These are phyloP conservation scores for Borostomias antarcticus DNA, from an alignment of 2,797 vertebrate genomes.

Conservation along the genomic window DNA sequence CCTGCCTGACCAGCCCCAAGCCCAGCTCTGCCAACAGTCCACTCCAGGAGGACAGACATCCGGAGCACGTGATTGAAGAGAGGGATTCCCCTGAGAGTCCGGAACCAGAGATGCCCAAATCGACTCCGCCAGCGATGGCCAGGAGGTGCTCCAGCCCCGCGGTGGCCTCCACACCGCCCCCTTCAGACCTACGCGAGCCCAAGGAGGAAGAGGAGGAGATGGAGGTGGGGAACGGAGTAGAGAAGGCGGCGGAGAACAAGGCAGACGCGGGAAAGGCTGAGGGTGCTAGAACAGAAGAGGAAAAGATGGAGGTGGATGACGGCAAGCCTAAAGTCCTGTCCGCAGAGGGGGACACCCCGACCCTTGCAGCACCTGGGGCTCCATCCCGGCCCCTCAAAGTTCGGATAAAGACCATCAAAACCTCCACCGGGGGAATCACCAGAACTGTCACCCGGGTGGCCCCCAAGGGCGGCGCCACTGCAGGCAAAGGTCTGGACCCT, in stretches of 20 bases:
- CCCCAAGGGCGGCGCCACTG: constrained; percentile 65
- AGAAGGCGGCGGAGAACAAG: constrained; percentile 60
- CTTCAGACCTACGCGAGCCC: constrained; percentile 76
- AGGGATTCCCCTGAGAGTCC: constrained; percentile 83
- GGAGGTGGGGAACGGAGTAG: constrained; percentile 75
- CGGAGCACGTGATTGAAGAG: constrained; percentile 81
- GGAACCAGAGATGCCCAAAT: constrained; percentile 77
- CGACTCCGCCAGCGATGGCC: constrained; percentile 59
- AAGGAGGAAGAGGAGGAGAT: constrained; percentile 84
- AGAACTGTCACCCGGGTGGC: constrained; percentile 91
- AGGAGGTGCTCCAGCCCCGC: constrained; percentile 76
- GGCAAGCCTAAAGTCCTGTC: constrained; percentile 58
- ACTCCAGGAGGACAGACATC: constrained; percentile 72
- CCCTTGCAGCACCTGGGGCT: constrained; percentile 74
- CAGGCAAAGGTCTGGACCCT: constrained; percentile 66
- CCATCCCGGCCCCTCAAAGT: constrained; percentile 93
- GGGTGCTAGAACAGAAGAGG: constrained; percentile 58
- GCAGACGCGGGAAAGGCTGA: constrained; percentile 58
- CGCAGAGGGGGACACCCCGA: constrained; percentile 38
- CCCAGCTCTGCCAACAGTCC: constrained; percentile 67
- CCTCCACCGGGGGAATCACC: constrained; percentile 91
- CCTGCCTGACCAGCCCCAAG: constrained; percentile 61
- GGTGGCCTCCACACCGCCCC: constrained; percentile 71
- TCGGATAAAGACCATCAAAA: constrained; percentile 96
- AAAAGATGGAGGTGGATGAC: constrained; percentile 73